Base-by-base conservation (phyloP, 2,888 invertebrate species). In the Yponomeuta sedellus region DNA sequence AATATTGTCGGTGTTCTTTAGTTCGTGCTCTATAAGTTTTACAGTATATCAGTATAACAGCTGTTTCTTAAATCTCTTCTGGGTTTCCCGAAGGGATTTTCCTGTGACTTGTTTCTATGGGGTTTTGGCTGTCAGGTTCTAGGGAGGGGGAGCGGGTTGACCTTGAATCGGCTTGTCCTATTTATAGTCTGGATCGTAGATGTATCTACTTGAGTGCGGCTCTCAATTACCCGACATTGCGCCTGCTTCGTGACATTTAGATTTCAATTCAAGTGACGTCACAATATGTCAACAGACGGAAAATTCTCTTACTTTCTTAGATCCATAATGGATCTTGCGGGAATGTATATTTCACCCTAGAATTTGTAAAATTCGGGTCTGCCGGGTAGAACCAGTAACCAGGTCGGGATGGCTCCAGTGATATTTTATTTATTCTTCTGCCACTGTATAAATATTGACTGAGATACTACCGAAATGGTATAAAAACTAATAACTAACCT, bases 191-290 rank as follows among this genome's bases (percentile, higher is more conserved):
- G 28, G 62, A 68, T 65, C 69, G 68, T 67, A 68, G 70, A 68
- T 52, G 44, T 40, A 34, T 10, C 20, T 63, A 63, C 63, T 69
- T 66, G 34, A 34, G 34, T 1, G 65, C 66, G 64, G 70, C 70
- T 67, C 71, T 71, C 68, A 73, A 71, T 72, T 72, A 69, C 69
- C 69, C 70, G 70, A 70, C 73, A 73, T 70, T 70, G 74, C 74
- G 73, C 74, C 67, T 73, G 75, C 72, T 52, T 73, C 66, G 70
- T 74, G 77, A 78, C 75, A 74, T 78, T 76, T 74, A 68, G 66
- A 52, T 16, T 52, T 52, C 44, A 52, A 16, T 52, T 5, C 34
- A 34, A 8, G 34, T 34, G 34, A 34, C 34, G 34, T 34, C 34
- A 34, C 0, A 6, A 34, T 5, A 34, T 34, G 34, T 34, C 34